Base-by-base conservation (phyloP, 2,797 vertebrate species). In the Ptychadena robeensis region DNA sequence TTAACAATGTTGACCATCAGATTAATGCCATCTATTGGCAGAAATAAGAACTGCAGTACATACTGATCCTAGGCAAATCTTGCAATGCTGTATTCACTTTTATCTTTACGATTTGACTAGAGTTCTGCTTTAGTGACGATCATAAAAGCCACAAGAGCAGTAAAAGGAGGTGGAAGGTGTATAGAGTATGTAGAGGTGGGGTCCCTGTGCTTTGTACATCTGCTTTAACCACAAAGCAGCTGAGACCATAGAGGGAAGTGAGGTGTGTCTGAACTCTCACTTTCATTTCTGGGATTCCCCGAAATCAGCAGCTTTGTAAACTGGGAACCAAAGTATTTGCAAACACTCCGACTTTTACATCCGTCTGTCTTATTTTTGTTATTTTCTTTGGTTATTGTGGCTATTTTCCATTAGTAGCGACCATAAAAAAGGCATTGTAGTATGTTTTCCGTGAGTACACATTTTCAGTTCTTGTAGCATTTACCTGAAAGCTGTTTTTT, bases 211-310 rank as follows among this genome's bases (percentile, higher is more conserved):
- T n/a, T 15, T 48, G 27, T 35, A 32, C 76, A 68, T 57, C 75
- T 8, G 31, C 40, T 57, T n/a, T 34, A 57, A 35, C 75, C 74
- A 77, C 61, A 65, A 2, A 15, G 15, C n/a, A 37, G 32, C 25
- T 35, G 18, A 34, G 18, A 4, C 25, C 31, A 22, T 25, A 61
- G 25, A 61, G 48, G 30, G 44, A 73, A 59, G 34, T 64, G 67
- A 71, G 68, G 68, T 40, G 32, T 40, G 78, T 71, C 67, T 71
- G 2, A 35, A 71, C 67, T 35, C 69, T 70, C 25, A 70, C 18
- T 79, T 70, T 63, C 30, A 70, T 71, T 32, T 80, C 5, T 63
- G 78, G 78, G 68, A 80, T 80, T 80, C 67, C 78, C 78, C 78
- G 34, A 71, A 71, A 61, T 71, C 67, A 80, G 12, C 27, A 61